Conservation (phyloP, 2,113 vertebrate genomes). For the Mastomys coucha region DNA sequence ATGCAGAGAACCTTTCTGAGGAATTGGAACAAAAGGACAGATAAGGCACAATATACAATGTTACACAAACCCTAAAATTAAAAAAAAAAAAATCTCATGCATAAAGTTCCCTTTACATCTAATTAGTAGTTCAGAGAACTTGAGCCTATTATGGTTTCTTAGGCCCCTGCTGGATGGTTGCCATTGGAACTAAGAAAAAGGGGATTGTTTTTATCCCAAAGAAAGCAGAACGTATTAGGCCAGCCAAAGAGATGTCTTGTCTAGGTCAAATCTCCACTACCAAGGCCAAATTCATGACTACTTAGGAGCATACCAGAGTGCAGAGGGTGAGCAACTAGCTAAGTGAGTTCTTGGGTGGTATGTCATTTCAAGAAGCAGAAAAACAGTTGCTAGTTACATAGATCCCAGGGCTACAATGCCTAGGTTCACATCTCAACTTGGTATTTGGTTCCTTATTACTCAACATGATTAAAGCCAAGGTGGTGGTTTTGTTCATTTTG, state of each 20-base stretch:
- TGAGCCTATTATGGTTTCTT: neutral
- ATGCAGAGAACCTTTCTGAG: slow-evolving; percentile 32
- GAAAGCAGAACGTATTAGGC: neutral
- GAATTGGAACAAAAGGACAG: slow-evolving; percentile 6
- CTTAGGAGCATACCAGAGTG: neutral
- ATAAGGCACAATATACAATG: neutral
- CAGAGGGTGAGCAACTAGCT: neutral
- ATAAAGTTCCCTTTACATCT: neutral
- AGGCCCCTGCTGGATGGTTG: neutral
- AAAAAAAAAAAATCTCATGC: neutral
- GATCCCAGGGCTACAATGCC: neutral
- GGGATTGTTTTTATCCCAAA: neutral
- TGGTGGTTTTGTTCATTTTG: neutral
- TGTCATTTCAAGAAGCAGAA: neutral
- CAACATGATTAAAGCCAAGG: neutral
- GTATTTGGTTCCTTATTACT: neutral
- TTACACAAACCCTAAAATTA: neutral
- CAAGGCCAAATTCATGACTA: neutral
- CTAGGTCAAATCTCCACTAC: neutral
- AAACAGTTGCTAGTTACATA: neutral
- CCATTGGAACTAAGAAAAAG: neutral
- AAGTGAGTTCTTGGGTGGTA: neutral
- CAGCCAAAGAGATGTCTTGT: neutral
- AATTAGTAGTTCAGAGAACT: slow-evolving; percentile 5
- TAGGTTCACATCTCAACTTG: neutral